These are phyloP conservation scores for Cephus cinctus DNA, from an alignment of 1,140 invertebrate species.

Conservation along the genomic window DNA sequence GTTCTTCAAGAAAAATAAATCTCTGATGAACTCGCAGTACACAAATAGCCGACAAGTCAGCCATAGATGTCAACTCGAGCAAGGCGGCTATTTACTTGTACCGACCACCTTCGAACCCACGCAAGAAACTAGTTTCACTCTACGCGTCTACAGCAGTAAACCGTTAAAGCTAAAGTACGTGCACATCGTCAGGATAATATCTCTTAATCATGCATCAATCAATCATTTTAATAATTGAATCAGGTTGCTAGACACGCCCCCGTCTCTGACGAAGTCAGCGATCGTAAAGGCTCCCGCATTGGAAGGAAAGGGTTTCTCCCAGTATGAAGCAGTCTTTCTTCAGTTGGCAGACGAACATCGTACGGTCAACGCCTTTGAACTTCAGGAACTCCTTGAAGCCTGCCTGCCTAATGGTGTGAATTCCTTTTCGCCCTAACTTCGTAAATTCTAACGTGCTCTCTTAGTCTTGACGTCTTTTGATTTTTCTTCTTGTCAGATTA, in stretches of 20 bases:
- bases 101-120: slow-evolving; percentile 91
- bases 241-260: slow-evolving; percentile 73
- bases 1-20: slow-evolving; percentile 88
- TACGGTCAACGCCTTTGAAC: slow-evolving; percentile 88
- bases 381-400: slow-evolving; percentile 87
- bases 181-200: slow-evolving; percentile 5
- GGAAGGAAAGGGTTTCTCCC: slow-evolving; percentile 75
- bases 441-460: slow-evolving; percentile 5
- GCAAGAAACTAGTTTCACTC: slow-evolving; percentile 83
- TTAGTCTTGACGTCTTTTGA: slow-evolving; percentile 4
- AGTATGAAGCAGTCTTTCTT: slow-evolving; percentile 88
- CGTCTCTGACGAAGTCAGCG: slow-evolving; percentile 70
- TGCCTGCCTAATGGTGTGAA: slow-evolving; percentile 82
- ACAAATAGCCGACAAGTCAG: slow-evolving; percentile 88
- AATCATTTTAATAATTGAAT: slow-evolving; percentile 2
- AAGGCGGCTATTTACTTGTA: slow-evolving; percentile 81
- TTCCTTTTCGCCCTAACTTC: slow-evolving; percentile 13
- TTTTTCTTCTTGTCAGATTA: slow-evolving; percentile 66
- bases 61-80: slow-evolving; percentile 76
- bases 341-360: slow-evolving; percentile 85
- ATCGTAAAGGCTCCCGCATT: slow-evolving; percentile 72
- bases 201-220: slow-evolving; percentile 1
- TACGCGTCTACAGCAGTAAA: slow-evolving; percentile 80
- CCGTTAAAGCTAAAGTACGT: slow-evolving; percentile 76
- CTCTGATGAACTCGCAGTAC: slow-evolving; percentile 86